Conservation (phyloP, 2,888 invertebrate species). For the Coenonympha glycerion region DNA sequence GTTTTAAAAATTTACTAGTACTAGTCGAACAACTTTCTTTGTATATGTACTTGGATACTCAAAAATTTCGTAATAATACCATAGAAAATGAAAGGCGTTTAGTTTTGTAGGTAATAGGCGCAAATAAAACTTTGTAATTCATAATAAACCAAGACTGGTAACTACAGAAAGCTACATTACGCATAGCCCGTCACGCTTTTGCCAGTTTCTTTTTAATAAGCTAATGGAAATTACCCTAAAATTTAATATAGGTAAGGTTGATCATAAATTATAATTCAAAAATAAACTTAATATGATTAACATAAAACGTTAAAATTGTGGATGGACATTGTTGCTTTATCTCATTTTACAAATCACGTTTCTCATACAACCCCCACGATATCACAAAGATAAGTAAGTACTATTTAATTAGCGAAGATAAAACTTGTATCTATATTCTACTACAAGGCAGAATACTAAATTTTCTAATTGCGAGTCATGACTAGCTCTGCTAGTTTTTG, state of each 20-base stretch:
- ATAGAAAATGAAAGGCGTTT: no score
- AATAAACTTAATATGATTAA: neutral
- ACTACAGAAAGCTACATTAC: no score
- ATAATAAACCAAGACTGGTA: no score
- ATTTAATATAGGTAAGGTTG: neutral
- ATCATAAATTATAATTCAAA: no score
- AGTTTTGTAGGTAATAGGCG: neutral
- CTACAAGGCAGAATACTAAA: constrained; percentile 4
- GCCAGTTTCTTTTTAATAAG: no score
- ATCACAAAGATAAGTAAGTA: constrained; percentile 21
- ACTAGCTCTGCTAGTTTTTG: constrained; percentile 1
- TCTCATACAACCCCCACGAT: constrained; percentile 2
- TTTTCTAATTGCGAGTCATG: constrained; percentile 2
- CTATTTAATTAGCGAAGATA: constrained; percentile 12
- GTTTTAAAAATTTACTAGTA: no score
- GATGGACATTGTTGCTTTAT: constrained; percentile 13
- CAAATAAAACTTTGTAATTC: no score
- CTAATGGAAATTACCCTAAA: neutral
- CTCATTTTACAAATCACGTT: constrained; percentile 1
- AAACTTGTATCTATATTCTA: neutral
- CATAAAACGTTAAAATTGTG: constrained; percentile 2
- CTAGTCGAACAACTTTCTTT: no score
- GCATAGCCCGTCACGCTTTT: no score
- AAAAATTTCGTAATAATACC: no score
- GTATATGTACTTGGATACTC: no score